Evolutionary conservation across 1,140 invertebrate genomes (phyloP), one percentile per base, ranked within the genome.

Genomic region (Panagrolaimus sp.): DNA sequence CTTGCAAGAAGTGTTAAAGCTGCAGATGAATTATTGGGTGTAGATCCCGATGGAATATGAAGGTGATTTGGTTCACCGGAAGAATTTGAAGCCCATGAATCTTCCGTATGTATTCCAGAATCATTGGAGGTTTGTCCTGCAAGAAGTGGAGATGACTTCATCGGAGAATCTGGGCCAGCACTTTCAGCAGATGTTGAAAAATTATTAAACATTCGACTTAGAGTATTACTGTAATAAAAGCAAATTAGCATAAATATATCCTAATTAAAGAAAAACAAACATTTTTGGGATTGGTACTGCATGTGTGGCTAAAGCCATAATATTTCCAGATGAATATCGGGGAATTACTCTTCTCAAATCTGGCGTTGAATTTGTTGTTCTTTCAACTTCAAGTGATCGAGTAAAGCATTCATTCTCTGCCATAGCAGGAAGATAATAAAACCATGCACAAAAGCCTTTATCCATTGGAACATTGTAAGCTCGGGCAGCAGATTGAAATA

Each of bases 401-500:
- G 63, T 47, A 68, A 76, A 78, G 63, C 79, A 81, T 61, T 81
- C 79, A 14, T 81, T 81, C 61, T 81, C 79, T 53, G 72, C 69
- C 38, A 81, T 46, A 63, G 65, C 68, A 11, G 79, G 79, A 61
- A 81, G 63, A 65, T 78, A 83, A 63, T 80, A 75, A 65, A 81
- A 81, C 79, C 79, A 81, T 11, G 78, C 76, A 66, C 79, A 81
- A 70, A 81, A 81, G 5, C 74, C 80, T 16, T 68, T 46, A 71
- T 78, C 76, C 76, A 78, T 75, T 11, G 72, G 76, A 11, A 98
- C 88, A 79, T 91, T 89, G 82, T 98, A 98, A 1, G 93, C 92
- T 83, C 96, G 94, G 0, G 95, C 93, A n/a, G 96, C 92, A 11
- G 92, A 92, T 85, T 98, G 96, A 7, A 97, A 86, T 64, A 98